phyloP scores from a whole-genome alignment of 2,888 invertebrate genomes.

The Norana najaformis region DNA sequence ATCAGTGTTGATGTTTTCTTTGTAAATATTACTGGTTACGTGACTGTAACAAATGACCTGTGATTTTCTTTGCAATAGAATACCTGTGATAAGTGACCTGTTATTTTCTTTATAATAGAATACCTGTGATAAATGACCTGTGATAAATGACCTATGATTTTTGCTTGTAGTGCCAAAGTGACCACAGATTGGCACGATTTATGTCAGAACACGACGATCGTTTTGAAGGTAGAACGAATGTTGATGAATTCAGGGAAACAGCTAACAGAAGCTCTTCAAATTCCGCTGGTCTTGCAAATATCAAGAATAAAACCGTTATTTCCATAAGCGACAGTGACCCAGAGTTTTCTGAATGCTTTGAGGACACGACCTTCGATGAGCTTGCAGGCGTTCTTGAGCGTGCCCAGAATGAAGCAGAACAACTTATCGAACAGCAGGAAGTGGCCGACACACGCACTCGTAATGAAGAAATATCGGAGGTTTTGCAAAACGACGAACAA shows the following conservation, averaged over 20 bases:
- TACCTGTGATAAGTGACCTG: neutral
- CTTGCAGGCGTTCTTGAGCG: neutral
- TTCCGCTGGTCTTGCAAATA: neutral
- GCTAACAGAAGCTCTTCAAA: neutral
- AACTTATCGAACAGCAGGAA: neutral
- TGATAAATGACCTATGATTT: neutral
- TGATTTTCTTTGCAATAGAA: no score
- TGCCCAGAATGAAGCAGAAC: neutral
- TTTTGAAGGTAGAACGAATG: neutral
- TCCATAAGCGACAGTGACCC: neutral
- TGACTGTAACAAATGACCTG: neutral
- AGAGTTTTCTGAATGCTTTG: neutral
- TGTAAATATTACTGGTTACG: no score
- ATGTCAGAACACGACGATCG: neutral
- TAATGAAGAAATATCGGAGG: neutral
- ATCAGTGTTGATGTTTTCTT: no score
- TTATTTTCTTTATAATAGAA: neutral
- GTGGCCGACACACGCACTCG: neutral
- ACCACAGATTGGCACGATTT: neutral
- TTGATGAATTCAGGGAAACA: neutral
- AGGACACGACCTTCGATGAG: neutral
- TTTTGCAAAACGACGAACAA: neutral
- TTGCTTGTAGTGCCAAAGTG: neutral
- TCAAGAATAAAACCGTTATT: neutral
- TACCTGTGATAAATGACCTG: neutral